Conservation (phyloP, 2,113 vertebrate genomes). For the Mus musculus region GRCm39 chr7:34455001-34455500, state of each 20-base stretch:
- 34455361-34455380: not conserved
- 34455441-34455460: not conserved
- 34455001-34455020: not conserved
- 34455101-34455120: not conserved
- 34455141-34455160: not conserved
- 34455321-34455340: not conserved
- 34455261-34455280: not conserved
- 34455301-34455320: not conserved
- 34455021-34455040: not conserved
- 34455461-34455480: not conserved
- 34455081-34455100: not conserved
- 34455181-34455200: rapidly evolving
- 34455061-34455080: not conserved
- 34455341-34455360: not conserved
- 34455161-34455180: not conserved
- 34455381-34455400: not conserved
- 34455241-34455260: not conserved
- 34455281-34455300: not conserved
- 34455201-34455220: not conserved
- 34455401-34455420: not conserved
- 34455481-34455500: not conserved
- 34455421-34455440: not conserved
- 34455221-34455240: not conserved
- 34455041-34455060: not conserved
- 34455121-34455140: not conserved